Evolutionary conservation across 2,888 invertebrate species (phyloP).

Genomic region (Cylloceria caligata): DNA sequence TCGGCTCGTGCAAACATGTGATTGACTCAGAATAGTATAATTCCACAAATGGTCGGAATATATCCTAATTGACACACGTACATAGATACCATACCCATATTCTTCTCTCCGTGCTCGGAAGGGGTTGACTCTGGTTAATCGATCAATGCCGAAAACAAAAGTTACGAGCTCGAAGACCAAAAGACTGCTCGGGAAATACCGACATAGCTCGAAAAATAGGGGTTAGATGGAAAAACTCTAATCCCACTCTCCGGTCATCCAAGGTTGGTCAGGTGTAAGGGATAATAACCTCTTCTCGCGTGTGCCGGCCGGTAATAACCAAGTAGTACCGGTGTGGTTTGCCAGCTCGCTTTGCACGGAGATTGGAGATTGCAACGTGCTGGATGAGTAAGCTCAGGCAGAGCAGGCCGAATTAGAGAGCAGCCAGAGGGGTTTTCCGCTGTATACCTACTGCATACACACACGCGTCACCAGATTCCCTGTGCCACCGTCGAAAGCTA

Average conservation of each 20-base stretch:
- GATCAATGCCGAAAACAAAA: background rate
- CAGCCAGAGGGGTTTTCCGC: slow-evolving; percentile 26
- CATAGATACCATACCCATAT: no score
- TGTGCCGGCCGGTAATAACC: slow-evolving; percentile 79
- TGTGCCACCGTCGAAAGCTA: slow-evolving; percentile 2
- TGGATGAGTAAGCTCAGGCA: slow-evolving; percentile 35
- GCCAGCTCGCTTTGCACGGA: slow-evolving; percentile 39
- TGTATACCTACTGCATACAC: slow-evolving; percentile 35
- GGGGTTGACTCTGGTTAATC: no score
- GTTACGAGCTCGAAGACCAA: background rate
- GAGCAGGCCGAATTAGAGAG: slow-evolving; percentile 42
- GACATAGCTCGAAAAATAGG: background rate
- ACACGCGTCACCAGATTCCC: slow-evolving; percentile 20
- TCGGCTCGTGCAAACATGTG: no score
- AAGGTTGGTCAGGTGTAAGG: slow-evolving; percentile 72
- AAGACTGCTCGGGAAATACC: no score
- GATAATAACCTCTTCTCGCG: slow-evolving; percentile 79
- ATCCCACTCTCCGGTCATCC: background rate
- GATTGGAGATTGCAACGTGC: slow-evolving; percentile 50
- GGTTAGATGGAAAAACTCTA: background rate
- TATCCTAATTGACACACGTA: no score
- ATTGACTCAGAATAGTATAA: no score
- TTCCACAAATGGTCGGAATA: no score
- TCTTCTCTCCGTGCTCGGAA: no score
- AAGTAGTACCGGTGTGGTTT: slow-evolving; percentile 73